These are phyloP conservation scores for Hymenochirus boettgeri DNA, from an alignment of 2,113 vertebrate genomes.

Conservation along the genomic window DNA sequence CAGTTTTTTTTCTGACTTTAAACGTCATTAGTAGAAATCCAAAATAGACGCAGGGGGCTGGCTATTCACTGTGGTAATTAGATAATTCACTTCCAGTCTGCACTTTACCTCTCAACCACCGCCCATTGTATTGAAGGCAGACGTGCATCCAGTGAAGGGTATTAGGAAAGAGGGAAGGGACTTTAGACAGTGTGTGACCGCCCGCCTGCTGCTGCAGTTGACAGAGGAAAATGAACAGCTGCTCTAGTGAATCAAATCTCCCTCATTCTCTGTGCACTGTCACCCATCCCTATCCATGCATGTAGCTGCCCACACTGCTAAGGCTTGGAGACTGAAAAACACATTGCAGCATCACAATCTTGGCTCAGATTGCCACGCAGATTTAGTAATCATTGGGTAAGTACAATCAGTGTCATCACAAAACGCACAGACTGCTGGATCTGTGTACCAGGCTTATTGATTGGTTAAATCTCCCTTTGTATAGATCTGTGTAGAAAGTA, in stretches of 20 bases:
- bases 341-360: background rate
- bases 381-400: slow-evolving; percentile 58
- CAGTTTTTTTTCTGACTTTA: background rate
- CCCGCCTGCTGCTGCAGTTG: background rate
- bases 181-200: background rate
- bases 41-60: no score
- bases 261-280: background rate
- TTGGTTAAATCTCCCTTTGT: no score
- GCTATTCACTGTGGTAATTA: no score
- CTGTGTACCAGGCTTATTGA: no score
- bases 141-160: background rate
- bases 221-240: slow-evolving; percentile 11
- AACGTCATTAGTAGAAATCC: no score
- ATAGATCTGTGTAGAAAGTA: no score
- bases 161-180: background rate
- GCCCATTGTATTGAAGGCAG: background rate
- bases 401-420: slow-evolving; percentile 24
- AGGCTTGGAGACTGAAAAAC: slow-evolving; percentile 5
- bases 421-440: background rate
- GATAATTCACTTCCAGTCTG: background rate
- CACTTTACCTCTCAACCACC: background rate
- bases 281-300: slow-evolving; percentile 12
- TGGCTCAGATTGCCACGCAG: background rate
- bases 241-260: background rate
- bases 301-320: slow-evolving; percentile 12